phyloP scores from a whole-genome alignment of 2,888 invertebrate genomes.

The Oconnorella tubifera region DNA sequence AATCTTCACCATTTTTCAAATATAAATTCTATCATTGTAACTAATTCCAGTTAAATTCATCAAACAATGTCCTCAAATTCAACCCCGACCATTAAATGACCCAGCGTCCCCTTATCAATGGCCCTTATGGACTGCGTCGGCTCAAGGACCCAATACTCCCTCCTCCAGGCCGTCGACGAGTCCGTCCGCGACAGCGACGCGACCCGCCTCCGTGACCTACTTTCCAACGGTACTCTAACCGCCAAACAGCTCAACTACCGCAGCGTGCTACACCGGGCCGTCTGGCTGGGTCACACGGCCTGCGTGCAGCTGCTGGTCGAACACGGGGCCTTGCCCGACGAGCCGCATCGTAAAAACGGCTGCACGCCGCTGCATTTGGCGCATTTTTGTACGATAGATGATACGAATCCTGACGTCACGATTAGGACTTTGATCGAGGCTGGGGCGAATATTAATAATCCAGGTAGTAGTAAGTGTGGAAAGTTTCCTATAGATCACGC shows the following conservation, averaged over 20 bases:
- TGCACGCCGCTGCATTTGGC: conserved; percentile 38
- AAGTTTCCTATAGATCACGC: conserved; percentile 33
- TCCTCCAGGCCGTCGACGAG: conserved; percentile 32
- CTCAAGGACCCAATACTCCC: conserved; percentile 25
- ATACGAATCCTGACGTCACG: conserved; percentile 31
- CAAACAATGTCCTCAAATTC: no score
- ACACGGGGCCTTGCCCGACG: conserved; percentile 32
- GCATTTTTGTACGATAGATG: conserved; percentile 37
- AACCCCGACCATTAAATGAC: no score
- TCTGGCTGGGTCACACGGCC: conserved; percentile 34
- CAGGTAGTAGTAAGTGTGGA: conserved; percentile 33
- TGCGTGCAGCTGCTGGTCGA: conserved; percentile 33
- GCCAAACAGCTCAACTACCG: conserved; percentile 25
- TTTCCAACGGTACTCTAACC: conserved; percentile 19
- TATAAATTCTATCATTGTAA: no score
- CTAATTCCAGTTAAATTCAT: no score
- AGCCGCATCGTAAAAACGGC: conserved; percentile 34
- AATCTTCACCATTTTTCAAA: no score
- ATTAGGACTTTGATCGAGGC: conserved; percentile 30
- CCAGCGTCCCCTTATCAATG: no score
- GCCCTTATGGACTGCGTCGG: conserved; percentile 32
- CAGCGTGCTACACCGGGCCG: conserved; percentile 34
- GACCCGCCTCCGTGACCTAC: conserved; percentile 25
- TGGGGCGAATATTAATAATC: conserved; percentile 34
- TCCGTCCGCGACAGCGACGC: conserved; percentile 32